A percentile compares a stretch with the other conserved stretches of the same genome.
These are phyloP conservation scores for Balaeniceps rex DNA, from an alignment of 2,113 vertebrate genomes.

Conservation along the genomic window DNA sequence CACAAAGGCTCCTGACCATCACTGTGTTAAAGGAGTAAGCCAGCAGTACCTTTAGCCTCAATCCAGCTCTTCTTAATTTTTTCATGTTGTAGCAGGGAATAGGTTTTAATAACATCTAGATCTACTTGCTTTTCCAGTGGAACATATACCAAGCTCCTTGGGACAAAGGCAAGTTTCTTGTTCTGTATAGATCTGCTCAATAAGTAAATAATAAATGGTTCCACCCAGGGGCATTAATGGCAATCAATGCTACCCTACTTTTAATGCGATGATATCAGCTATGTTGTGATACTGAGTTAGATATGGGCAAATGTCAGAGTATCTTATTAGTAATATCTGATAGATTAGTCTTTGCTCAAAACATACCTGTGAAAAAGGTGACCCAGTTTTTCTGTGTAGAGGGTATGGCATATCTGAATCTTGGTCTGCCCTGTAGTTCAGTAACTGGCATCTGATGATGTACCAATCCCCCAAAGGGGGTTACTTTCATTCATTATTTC, in stretches of 20 bases:
- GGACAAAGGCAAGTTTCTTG: not conserved
- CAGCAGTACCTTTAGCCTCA: not conserved
- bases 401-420: not conserved
- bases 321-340: not conserved
- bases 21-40: not conserved
- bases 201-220: conserved; percentile 36
- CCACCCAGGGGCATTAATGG: not conserved
- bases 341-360: not conserved
- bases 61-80: not conserved
- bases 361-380: not conserved
- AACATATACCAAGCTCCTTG: not conserved
- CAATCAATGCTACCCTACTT: not conserved
- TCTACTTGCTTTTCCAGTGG: not conserved
- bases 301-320: not conserved
- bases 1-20: not conserved
- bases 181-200: not conserved
- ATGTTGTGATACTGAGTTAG: not conserved
- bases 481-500: not conserved
- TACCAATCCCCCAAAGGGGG: too few relatives aligned
- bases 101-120: conserved; percentile 7
- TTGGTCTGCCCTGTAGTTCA: not conserved
- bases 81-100: not conserved
- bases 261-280: not conserved
- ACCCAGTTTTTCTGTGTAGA: not conserved
- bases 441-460: not conserved